These are phyloP conservation scores for Phacellophora camtschatica DNA, from an alignment of 30 jellyfish, hydroid and myxozoan species.

Conservation along the genomic window DNA sequence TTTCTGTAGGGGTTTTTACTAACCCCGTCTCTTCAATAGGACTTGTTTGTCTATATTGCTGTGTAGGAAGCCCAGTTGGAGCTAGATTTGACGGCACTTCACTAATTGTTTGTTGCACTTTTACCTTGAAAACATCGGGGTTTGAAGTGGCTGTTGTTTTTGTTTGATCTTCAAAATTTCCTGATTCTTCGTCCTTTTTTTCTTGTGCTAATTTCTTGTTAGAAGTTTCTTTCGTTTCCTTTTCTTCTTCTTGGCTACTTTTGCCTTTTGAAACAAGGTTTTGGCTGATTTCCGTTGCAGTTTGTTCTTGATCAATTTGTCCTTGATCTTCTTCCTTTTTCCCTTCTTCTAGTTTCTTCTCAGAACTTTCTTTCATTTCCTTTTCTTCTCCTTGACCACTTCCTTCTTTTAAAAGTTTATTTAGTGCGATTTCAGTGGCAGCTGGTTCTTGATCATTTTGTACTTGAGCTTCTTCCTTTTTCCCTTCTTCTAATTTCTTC, in stretches of 20 bases:
- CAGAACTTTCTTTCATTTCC: neutral
- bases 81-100: neutral
- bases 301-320: no score
- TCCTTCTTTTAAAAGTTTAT: neutral
- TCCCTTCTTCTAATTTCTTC: neutral
- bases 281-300: no score
- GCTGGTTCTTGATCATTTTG: neutral
- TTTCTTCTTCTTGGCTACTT: no score
- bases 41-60: neutral
- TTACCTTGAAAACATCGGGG: neutral
- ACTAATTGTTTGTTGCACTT: neutral
- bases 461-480: neutral
- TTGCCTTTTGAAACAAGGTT: no score
- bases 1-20: neutral
- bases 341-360: neutral
- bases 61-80: neutral
- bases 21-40: neutral
- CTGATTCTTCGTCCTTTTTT: no score
- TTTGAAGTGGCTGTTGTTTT: neutral
- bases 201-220: no score
- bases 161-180: no score
- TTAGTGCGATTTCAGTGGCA: neutral
- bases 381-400: neutral
- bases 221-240: no score
- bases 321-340: no score